These are phyloP conservation scores for Arvicanthis niloticus DNA, from an alignment of 2,113 vertebrate species.

Conservation along the genomic window DNA sequence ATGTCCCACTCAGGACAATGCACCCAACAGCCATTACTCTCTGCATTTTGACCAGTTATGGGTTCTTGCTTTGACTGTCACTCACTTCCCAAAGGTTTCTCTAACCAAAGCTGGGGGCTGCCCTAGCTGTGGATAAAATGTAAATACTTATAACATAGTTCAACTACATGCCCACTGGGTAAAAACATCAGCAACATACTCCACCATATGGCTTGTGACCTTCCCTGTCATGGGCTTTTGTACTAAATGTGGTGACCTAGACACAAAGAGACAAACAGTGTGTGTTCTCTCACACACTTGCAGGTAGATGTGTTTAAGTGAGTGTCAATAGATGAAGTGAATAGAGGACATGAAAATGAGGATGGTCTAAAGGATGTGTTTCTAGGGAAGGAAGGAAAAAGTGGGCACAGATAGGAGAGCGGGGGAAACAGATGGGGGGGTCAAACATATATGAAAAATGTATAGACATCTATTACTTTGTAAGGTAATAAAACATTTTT, in stretches of 20 bases:
- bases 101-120: not conserved
- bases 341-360: not conserved
- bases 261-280: not conserved
- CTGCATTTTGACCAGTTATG: not conserved
- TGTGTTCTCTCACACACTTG: not conserved
- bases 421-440: not conserved
- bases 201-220: not conserved
- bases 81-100: not conserved
- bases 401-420: no score
- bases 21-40: not conserved
- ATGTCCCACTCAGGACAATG: not conserved
- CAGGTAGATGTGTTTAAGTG: not conserved
- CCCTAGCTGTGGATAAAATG: not conserved
- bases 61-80: not conserved
- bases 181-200: not conserved
- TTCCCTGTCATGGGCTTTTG: not conserved
- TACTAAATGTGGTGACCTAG: not conserved
- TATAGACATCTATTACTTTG: not conserved
- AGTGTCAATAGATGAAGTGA: not conserved
- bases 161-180: not conserved
- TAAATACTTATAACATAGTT: not conserved
- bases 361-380: not conserved
- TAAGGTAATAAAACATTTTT: not conserved
- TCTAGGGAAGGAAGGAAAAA: not conserved
- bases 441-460: not conserved